Conservation (phyloP, 1,140 invertebrate species). For the Cyclargus thomasi region DNA sequence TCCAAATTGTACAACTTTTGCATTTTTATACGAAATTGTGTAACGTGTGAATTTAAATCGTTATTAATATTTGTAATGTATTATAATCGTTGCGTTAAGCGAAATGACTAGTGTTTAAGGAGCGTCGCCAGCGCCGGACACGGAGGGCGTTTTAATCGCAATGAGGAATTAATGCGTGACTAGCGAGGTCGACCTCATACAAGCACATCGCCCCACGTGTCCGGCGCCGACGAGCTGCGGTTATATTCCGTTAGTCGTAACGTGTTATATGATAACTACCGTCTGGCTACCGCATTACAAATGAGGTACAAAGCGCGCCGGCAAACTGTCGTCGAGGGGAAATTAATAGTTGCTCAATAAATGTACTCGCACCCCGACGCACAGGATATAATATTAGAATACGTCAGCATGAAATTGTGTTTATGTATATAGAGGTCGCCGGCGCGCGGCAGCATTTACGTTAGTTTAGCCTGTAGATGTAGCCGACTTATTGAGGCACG, state of each 20-base stretch:
- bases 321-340: neutral
- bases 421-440: neutral
- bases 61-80: conserved; percentile 16
- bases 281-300: neutral
- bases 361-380: neutral
- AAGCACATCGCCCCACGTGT: neutral
- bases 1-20: conserved; percentile 16
- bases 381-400: neutral
- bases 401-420: neutral
- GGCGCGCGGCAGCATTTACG: conserved; percentile 30
- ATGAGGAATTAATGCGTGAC: neutral
- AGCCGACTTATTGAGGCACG: conserved; percentile 43
- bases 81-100: conserved; percentile 8
- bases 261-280: conserved; percentile 11
- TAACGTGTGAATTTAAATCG: conserved; percentile 6
- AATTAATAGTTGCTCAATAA: neutral
- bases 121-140: neutral
- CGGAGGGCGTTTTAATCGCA: too few species aligned
- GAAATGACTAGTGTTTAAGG: neutral
- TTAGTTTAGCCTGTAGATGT: conserved; percentile 32
- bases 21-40: conserved; percentile 11
- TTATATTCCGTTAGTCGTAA: conserved; percentile 16
- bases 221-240: neutral
- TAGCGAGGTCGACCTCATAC: neutral
- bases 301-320: conserved; percentile 17